These are phyloP conservation scores for Halcyon chelicuti DNA, from an alignment of 2,797 vertebrate genomes.

Conservation along the genomic window DNA sequence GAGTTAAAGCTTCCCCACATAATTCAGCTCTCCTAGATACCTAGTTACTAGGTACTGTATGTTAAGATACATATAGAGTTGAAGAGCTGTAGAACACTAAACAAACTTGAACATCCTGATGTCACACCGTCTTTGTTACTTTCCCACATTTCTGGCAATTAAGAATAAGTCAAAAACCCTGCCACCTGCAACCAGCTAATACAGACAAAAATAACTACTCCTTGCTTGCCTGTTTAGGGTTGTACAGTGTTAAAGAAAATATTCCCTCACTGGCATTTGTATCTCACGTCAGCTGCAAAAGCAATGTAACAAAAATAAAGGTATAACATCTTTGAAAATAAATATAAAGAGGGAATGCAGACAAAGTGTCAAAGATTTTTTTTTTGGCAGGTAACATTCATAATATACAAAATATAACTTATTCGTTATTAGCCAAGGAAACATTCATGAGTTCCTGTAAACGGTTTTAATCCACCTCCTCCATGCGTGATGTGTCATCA, in stretches of 20 bases:
- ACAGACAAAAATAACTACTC: constrained; percentile 52
- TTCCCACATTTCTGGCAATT: constrained; percentile 54
- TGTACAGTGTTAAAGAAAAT: constrained; percentile 74
- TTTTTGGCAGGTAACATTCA: constrained; percentile 79
- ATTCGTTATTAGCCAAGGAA: constrained; percentile 53
- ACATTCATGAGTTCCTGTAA: constrained; percentile 43
- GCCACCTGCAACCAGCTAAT: constrained; percentile 60
- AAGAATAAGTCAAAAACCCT: constrained; percentile 69
- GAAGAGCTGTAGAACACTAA: constrained; percentile 57
- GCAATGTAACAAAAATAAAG: constrained; percentile 84
- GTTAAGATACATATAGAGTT: constrained; percentile 11
- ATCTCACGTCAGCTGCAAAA: constrained; percentile 75
- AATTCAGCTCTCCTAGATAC: constrained; percentile 63
- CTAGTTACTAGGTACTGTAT: constrained; percentile 74
- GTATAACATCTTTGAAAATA: constrained; percentile 79
- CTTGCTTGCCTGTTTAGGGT: constrained; percentile 64
- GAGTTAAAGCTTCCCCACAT: constrained; percentile 64
- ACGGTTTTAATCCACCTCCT: constrained; percentile 89
- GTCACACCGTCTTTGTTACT: constrained; percentile 20
- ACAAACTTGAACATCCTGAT: constrained; percentile 50
- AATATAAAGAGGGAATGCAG: constrained; percentile 76
- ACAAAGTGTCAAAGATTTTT: constrained; percentile 64
- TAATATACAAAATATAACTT: constrained; percentile 81
- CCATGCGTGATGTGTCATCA: constrained; percentile 94
- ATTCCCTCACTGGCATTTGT: constrained; percentile 75